These are phyloP conservation scores for Eupristina koningsbergeri DNA, from an alignment of 1,140 invertebrate genomes.

Conservation along the genomic window DNA sequence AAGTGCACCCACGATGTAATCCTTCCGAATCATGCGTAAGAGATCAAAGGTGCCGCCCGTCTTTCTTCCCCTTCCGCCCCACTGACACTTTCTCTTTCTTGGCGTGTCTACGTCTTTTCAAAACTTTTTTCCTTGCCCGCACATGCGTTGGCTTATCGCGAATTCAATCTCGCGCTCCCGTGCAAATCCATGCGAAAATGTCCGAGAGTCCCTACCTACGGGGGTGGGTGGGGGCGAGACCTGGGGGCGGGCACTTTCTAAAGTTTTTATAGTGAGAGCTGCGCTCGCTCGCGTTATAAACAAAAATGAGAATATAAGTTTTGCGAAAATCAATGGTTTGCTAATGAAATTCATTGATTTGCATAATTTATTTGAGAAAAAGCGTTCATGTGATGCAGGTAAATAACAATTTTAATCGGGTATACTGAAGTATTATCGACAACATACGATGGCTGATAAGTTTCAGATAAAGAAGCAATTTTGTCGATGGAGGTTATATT, in stretches of 20 bases:
- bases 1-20: conserved; percentile 32
- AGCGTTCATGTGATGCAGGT: not conserved
- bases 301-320: not conserved
- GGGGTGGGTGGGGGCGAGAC: too few relatives aligned
- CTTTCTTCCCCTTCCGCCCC: conserved; percentile 54
- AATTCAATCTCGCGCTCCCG: not conserved
- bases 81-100: conserved; percentile 50
- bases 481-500: too few relatives aligned
- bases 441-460: not conserved
- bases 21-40: conserved; percentile 58
- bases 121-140: not conserved
- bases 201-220: not conserved
- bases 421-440: not conserved
- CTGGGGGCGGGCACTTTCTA: conserved; percentile 50
- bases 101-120: conserved; percentile 28
- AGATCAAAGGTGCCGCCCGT: conserved; percentile 60
- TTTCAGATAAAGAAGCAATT: not conserved
- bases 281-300: not conserved
- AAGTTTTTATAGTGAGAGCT: not conserved
- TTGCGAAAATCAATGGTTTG: not conserved
- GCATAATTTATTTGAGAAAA: not conserved
- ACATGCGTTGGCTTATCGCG: not conserved
- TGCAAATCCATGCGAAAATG: not conserved
- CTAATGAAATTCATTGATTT: not conserved
- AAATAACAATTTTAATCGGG: not conserved